Evolutionary conservation across 2,888 invertebrate genomes (phyloP).

Genomic region (Trichopoda pennipes): DNA sequence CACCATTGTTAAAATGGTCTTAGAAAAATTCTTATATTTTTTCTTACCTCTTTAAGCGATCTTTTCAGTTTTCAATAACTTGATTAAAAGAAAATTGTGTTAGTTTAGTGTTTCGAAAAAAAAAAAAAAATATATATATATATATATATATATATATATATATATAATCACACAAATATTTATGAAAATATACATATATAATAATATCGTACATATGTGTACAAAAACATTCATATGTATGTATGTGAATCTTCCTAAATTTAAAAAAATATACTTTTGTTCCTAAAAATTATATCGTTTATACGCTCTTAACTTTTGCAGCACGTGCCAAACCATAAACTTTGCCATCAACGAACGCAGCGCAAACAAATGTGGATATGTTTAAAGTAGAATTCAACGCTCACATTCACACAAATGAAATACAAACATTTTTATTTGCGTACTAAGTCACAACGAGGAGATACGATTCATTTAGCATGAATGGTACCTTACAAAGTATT

Average conservation of each 20-base stretch:
- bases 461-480: slow-evolving; percentile 67
- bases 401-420: neutral
- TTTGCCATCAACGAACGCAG: slow-evolving; percentile 52
- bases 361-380: slow-evolving; percentile 7
- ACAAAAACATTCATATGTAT: neutral
- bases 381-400: neutral
- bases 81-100: too few species aligned
- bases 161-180: neutral
- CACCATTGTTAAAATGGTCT: too few species aligned
- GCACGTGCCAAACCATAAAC: slow-evolving; percentile 69
- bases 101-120: too few species aligned
- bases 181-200: neutral
- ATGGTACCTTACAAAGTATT: slow-evolving; percentile 54
- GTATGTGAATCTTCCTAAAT: neutral
- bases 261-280: slow-evolving; percentile 5
- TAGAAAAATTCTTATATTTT: too few species aligned
- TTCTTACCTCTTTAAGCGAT: too few species aligned
- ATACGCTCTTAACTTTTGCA: slow-evolving; percentile 51
- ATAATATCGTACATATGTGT: neutral
- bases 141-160: too few species aligned
- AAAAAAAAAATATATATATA: too few species aligned
- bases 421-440: slow-evolving; percentile 43
- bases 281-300: slow-evolving; percentile 19
- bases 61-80: too few species aligned
- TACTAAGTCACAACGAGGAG: slow-evolving; percentile 55